A percentile compares a stretch with the other conserved stretches of the same genome.
phyloP scores from a whole-genome alignment of 2,888 invertebrate species.

The Altica lythri region DNA sequence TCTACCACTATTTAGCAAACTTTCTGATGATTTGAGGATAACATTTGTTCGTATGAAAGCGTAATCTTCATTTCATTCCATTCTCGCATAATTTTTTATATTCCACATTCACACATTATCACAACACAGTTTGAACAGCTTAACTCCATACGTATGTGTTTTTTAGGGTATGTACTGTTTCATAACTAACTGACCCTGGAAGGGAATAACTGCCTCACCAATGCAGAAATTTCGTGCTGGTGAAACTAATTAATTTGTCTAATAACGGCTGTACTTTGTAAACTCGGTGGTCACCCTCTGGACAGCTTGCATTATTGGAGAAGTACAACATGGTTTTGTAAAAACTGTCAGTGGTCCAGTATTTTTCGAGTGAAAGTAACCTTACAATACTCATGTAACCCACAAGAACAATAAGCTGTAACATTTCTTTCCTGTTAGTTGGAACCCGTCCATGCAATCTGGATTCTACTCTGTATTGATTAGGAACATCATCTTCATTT shows the following conservation, averaged over 20 bases:
- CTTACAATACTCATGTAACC: slow-evolving; percentile 27
- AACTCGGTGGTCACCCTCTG: slow-evolving; percentile 36
- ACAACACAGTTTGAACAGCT: slow-evolving; percentile 42
- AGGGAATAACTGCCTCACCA: too few species aligned
- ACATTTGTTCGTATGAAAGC: slow-evolving; percentile 2
- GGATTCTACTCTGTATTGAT: too few species aligned
- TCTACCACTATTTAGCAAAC: slow-evolving; percentile 14
- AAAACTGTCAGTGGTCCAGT: slow-evolving; percentile 27
- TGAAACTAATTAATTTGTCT: slow-evolving; percentile 34
- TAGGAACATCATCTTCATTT: too few species aligned
- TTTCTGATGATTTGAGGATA: slow-evolving; percentile 13
- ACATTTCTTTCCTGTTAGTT: not conserved
- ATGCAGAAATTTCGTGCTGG: slow-evolving; percentile 39
- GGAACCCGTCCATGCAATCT: not conserved
- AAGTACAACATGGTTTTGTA: slow-evolving; percentile 37
- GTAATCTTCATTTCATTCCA: slow-evolving; percentile 23
- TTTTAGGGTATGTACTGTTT: slow-evolving; percentile 41
- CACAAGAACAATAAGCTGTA: slow-evolving; percentile 1
- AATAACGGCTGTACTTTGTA: slow-evolving; percentile 37
- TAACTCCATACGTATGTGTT: slow-evolving; percentile 42
- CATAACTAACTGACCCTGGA: slow-evolving; percentile 40
- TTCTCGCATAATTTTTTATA: slow-evolving; percentile 32
- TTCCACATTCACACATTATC: slow-evolving; percentile 33
- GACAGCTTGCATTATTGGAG: slow-evolving; percentile 37
- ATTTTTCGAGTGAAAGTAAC: slow-evolving; percentile 21